These are phyloP conservation scores for Cheumatopsyche charites DNA, from an alignment of 1,140 invertebrate genomes.

Conservation along the genomic window DNA sequence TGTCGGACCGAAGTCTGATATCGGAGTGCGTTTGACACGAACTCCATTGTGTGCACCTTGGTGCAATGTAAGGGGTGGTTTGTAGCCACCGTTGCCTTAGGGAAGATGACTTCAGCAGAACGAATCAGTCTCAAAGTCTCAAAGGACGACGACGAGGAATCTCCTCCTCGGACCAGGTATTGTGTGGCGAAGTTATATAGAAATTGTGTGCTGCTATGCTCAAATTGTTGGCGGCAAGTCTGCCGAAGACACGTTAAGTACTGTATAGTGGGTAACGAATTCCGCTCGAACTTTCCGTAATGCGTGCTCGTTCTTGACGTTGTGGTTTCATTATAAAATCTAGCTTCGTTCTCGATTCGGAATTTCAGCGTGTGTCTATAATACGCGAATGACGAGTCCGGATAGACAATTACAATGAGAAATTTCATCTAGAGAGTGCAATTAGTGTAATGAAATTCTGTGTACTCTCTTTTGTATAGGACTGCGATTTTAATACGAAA, in stretches of 20 bases:
- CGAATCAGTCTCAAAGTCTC: not conserved
- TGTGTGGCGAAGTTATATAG: too few species aligned
- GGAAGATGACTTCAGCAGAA: not conserved
- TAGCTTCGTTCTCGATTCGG: not conserved
- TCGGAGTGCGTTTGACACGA: slow-evolving; percentile 37
- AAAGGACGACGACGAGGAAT: not conserved
- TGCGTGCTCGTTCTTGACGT: not conserved
- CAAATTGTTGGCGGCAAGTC: not conserved
- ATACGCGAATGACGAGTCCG: not conserved
- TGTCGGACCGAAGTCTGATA: slow-evolving; percentile 13
- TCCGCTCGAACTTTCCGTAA: not conserved
- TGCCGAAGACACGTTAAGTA: not conserved
- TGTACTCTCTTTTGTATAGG: slow-evolving; percentile 4
- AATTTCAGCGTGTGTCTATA: not conserved
- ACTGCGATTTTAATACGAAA: too few species aligned
- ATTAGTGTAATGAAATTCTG: slow-evolving; percentile 17
- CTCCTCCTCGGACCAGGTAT: too few species aligned
- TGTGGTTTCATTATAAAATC: not conserved
- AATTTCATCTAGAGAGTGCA: not conserved
- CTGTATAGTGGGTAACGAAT: not conserved
- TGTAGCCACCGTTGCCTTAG: too few species aligned
- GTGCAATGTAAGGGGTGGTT: not conserved
- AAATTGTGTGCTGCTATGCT: too few species aligned
- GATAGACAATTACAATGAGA: not conserved
- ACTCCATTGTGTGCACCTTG: slow-evolving; percentile 26